Percentiles rank a stretch among this genome's conserved stretches.
Conservation (phyloP, 2,888 invertebrate species). For the Orgyia antiqua region DNA sequence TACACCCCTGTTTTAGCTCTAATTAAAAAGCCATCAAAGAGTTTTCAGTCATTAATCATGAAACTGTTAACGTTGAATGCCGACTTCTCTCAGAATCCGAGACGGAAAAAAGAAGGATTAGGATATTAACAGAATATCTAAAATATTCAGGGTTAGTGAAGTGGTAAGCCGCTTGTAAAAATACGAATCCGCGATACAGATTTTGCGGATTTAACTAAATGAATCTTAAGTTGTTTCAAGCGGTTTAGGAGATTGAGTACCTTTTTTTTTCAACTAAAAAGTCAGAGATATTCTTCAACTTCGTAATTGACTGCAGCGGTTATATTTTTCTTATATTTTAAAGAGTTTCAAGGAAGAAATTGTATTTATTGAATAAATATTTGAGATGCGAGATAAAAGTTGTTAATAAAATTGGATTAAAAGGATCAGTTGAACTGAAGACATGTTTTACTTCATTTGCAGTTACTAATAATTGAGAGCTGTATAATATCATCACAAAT, state of each 20-base stretch:
- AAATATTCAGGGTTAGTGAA: conserved; percentile 70
- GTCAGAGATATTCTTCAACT: conserved; percentile 61
- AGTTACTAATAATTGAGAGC: no score
- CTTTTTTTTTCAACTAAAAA: conserved; percentile 56
- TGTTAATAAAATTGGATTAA: conserved; percentile 52
- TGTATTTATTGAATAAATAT: conserved; percentile 52
- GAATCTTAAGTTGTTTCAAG: conserved; percentile 66
- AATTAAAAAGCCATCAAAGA: conserved; percentile 80
- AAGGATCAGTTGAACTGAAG: conserved; percentile 37
- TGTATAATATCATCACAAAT: no score
- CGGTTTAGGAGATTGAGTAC: conserved; percentile 66
- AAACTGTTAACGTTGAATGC: conserved; percentile 76
- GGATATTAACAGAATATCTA: conserved; percentile 71
- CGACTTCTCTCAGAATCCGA: conserved; percentile 58
- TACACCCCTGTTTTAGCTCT: conserved; percentile 77
- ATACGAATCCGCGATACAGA: conserved; percentile 46
- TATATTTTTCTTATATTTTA: conserved; percentile 40
- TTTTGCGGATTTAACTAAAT: conserved; percentile 58
- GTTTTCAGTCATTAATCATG: conserved; percentile 79
- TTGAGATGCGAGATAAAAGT: conserved; percentile 44
- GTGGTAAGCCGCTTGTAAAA: conserved; percentile 61
- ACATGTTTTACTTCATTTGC: conserved; percentile 30
- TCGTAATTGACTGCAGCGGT: conserved; percentile 64
- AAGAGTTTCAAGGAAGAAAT: conserved; percentile 43
- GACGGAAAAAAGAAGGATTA: conserved; percentile 63